Percentiles rank a stretch among this genome's conserved stretches.
Evolutionary conservation across 2,888 invertebrate genomes (phyloP).

Genomic region (Polymixis flavicincta): DNA sequence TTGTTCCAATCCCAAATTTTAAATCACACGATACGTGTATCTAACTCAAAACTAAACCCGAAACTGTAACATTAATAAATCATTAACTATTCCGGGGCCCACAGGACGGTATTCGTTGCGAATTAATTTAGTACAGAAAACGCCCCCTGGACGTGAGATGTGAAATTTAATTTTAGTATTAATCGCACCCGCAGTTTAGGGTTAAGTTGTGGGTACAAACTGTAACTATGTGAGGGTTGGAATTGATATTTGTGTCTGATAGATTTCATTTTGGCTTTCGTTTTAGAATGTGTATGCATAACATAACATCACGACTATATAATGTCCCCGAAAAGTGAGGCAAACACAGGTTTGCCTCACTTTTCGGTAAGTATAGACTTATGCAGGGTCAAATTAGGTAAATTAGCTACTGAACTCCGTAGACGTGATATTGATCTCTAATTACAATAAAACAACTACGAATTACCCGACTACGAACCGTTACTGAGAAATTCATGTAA

Average conservation of each 20-base stretch:
- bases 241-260: conserved; percentile 62
- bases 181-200: conserved; percentile 72
- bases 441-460: too few relatives aligned
- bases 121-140: conserved; percentile 83
- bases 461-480: too few relatives aligned
- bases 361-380: too few relatives aligned
- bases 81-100: conserved; percentile 69
- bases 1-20: conserved; percentile 42
- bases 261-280: conserved; percentile 34
- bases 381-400: too few relatives aligned
- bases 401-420: too few relatives aligned
- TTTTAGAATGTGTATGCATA: neutral
- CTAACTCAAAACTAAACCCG: conserved; percentile 55
- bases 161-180: conserved; percentile 82
- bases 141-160: conserved; percentile 76
- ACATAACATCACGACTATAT: neutral
- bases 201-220: conserved; percentile 63
- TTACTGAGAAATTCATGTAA: neutral
- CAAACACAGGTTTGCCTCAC: too few relatives aligned
- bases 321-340: too few relatives aligned
- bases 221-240: conserved; percentile 61
- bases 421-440: too few relatives aligned
- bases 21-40: conserved; percentile 52
- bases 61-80: conserved; percentile 71
- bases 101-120: conserved; percentile 71